A percentile compares a stretch with the other conserved stretches of the same genome.
Evolutionary conservation across 2,888 invertebrate genomes (phyloP).

Genomic region (Toxonevra muliebris): DNA sequence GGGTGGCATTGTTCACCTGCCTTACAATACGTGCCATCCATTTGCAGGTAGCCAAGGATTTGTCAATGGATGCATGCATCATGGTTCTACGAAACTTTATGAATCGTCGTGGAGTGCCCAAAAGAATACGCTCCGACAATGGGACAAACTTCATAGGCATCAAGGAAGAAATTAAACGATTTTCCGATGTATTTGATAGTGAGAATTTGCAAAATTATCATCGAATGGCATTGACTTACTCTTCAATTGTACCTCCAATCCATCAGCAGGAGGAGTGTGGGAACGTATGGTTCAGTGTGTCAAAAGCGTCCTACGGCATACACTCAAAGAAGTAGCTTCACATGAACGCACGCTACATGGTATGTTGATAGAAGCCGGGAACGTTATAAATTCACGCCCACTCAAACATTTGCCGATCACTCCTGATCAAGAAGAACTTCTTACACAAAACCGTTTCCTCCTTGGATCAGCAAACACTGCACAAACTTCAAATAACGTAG

Average conservation of each 20-base stretch:
- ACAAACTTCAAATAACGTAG: slow-evolving; percentile 23
- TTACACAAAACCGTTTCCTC: slow-evolving; percentile 26
- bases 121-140: too few species aligned
- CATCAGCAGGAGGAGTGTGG: slow-evolving; percentile 21
- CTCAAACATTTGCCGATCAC: slow-evolving; percentile 29
- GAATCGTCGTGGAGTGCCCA: too few species aligned
- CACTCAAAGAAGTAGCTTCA: slow-evolving; percentile 21
- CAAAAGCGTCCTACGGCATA: slow-evolving; percentile 8
- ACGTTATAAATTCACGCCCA: slow-evolving; percentile 27
- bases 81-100: too few species aligned
- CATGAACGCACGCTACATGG: slow-evolving; percentile 23
- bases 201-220: too few species aligned
- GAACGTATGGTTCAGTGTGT: slow-evolving; percentile 18
- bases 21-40: slow-evolving; percentile 35
- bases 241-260: slow-evolving; percentile 15
- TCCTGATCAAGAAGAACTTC: slow-evolving; percentile 19
- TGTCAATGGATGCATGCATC: slow-evolving; percentile 31
- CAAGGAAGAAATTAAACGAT: too few species aligned
- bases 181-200: too few species aligned
- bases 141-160: too few species aligned
- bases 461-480: slow-evolving; percentile 3
- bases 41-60: slow-evolving; percentile 26
- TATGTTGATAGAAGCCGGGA: slow-evolving; percentile 25
- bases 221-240: too few species aligned
- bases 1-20: slow-evolving; percentile 40